Evolutionary conservation across 2,888 invertebrate species (phyloP).

Genomic region (Macrosiphum euphorbiae): DNA sequence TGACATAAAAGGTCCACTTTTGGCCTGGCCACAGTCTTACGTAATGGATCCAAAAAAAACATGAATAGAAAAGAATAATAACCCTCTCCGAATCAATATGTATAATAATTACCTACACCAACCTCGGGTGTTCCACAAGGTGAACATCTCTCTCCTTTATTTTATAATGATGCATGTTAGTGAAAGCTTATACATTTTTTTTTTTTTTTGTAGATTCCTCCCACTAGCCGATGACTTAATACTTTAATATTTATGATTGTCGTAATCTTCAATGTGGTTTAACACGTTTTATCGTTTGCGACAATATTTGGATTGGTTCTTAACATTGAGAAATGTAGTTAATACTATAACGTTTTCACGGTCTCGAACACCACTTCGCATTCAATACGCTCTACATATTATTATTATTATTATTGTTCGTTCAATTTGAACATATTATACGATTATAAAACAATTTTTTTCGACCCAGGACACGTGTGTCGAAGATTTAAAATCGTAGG

Average conservation of each 20-base stretch:
- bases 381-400: not conserved
- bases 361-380: not conserved
- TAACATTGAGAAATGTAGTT: not conserved
- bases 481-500: not conserved
- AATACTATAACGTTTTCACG: not conserved
- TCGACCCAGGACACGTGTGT: not conserved
- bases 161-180: conserved; percentile 83
- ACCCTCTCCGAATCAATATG: not conserved
- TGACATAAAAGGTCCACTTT: not conserved
- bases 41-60: not conserved
- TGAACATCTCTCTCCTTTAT: conserved; percentile 68
- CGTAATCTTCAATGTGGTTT: conserved; percentile 73
- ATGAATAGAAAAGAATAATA: not conserved
- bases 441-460: not conserved
- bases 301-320: not conserved
- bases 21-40: not conserved
- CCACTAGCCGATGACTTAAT: conserved; percentile 93
- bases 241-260: conserved; percentile 92
- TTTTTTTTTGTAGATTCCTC: conserved; percentile 85
- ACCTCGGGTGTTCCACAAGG: not conserved
- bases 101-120: not conserved
- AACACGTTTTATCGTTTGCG: not conserved
- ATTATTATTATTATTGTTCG: not conserved
- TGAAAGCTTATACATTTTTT: conserved; percentile 78
- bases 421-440: not conserved